These are phyloP conservation scores for Salvelinus sp. DNA, from an alignment of 2,113 vertebrate species.

Conservation along the genomic window DNA sequence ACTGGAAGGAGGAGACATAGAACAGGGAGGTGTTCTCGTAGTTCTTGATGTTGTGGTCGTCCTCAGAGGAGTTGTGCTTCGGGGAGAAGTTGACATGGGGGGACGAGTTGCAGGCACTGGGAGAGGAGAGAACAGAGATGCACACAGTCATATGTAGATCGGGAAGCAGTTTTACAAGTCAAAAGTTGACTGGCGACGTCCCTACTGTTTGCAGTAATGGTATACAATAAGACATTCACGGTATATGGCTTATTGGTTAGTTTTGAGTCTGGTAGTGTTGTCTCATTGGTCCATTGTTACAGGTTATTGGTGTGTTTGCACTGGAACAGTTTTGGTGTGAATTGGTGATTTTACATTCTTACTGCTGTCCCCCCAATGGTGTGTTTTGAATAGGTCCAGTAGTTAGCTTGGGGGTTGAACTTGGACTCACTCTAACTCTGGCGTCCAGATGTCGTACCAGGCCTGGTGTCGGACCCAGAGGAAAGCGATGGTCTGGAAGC, in stretches of 20 bases:
- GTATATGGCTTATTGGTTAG: too few species aligned
- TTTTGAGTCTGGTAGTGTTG: too few species aligned
- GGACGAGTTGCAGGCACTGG: slow-evolving; percentile 79
- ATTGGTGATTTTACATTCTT: neutral
- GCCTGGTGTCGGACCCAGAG: slow-evolving; percentile 83
- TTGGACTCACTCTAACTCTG: slow-evolving; percentile 80
- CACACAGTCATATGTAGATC: neutral
- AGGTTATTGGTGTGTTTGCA: neutral
- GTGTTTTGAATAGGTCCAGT: too few species aligned
- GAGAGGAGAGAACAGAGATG: slow-evolving; percentile 20
- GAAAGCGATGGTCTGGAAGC: slow-evolving; percentile 89
- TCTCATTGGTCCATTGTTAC: neutral
- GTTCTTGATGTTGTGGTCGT: slow-evolving; percentile 87
- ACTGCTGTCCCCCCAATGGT: too few species aligned
- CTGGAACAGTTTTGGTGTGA: neutral
- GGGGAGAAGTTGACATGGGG: slow-evolving; percentile 55
- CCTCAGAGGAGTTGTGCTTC: slow-evolving; percentile 69
- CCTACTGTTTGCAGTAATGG: too few species aligned
- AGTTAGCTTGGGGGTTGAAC: too few species aligned
- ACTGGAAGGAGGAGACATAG: slow-evolving; percentile 96
- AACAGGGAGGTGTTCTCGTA: slow-evolving; percentile 97
- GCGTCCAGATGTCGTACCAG: slow-evolving; percentile 84
- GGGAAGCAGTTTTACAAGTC: too few species aligned
- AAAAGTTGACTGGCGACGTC: too few species aligned
- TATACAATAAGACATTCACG: too few species aligned